Percentiles rank a stretch among this genome's conserved stretches.
These are phyloP conservation scores for Octomys mimax DNA, from an alignment of 2,797 vertebrate genomes.

Conservation along the genomic window DNA sequence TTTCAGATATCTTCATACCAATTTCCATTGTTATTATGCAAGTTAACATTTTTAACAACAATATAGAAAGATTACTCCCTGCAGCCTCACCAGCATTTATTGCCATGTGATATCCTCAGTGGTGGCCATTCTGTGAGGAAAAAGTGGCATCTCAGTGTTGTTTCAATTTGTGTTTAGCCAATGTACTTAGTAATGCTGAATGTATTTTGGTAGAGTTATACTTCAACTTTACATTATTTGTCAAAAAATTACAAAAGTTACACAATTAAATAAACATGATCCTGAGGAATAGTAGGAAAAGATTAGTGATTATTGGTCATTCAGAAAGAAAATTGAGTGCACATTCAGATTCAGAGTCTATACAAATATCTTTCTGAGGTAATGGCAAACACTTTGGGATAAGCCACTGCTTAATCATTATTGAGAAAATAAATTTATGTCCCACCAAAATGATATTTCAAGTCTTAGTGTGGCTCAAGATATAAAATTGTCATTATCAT, in stretches of 20 bases:
- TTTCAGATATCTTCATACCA: background rate
- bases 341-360: background rate
- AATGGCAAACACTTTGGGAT: background rate
- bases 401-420: background rate
- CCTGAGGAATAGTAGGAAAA: background rate
- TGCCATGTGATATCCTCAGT: background rate
- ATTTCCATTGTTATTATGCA: background rate
- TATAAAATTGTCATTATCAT: background rate
- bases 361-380: background rate
- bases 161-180: background rate
- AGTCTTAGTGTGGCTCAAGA: background rate
- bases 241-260: background rate
- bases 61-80: background rate
- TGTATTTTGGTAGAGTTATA: background rate
- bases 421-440: background rate
- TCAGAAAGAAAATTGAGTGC: background rate
- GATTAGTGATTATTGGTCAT: background rate
- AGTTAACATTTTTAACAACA: background rate
- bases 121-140: background rate
- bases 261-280: background rate
- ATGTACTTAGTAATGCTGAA: background rate
- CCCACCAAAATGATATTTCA: background rate
- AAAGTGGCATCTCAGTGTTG: background rate
- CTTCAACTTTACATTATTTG: background rate
- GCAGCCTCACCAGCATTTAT: background rate